Base-by-base conservation (phyloP, 2,797 vertebrate genomes). In the Nasua narica region DNA sequence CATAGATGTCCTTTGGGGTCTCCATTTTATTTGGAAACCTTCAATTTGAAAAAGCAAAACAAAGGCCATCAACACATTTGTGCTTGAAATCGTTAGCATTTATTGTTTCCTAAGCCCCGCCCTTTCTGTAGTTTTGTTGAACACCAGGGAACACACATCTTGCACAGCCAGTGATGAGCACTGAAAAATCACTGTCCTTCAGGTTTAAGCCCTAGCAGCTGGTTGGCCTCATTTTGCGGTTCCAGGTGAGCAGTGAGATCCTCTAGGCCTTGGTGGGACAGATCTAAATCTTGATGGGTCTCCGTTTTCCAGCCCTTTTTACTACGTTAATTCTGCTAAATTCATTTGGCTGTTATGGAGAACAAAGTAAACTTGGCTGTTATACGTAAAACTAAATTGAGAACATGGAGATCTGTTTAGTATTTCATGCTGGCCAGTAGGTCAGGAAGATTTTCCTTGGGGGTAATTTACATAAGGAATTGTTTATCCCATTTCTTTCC, bases 1-100 rank as follows among this genome's bases (percentile, higher is more conserved):
- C 98, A 98, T 98, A 96, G 98, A 96, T 99, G 98, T 98, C 97
- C 97, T 98, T 91, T 92, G 98, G 93, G 95, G 92, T 98, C 96
- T 98, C 95, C 93, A 29, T 98, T 98, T 98, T 96, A 97, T 98
- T 98, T 99, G 98, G 98, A 98, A 98, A 94, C n/a, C 27, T 95
- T 97, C 83, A 94, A 67, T 97, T 96, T 96, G 70, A 97, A 98
- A 98, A 97, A 96, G 86, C 94, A 90, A 97, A 98, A 29, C 95
- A 98, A 98, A 98, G 97, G 29, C 95, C 97, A 97, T 98, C 95
- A 97, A 95, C 96, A 95, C 97, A 6, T 96, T 76, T 98, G 98
- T 91, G 94, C 96, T 98, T 97, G 90, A 98, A 97, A 83, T 93
- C 11, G 32, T 98, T 95, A 88, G 27, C 97, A 82, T 97, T 98